Evolutionary conservation across 2,113 vertebrate species (phyloP).

Genomic region (Hippocampus comes): DNA sequence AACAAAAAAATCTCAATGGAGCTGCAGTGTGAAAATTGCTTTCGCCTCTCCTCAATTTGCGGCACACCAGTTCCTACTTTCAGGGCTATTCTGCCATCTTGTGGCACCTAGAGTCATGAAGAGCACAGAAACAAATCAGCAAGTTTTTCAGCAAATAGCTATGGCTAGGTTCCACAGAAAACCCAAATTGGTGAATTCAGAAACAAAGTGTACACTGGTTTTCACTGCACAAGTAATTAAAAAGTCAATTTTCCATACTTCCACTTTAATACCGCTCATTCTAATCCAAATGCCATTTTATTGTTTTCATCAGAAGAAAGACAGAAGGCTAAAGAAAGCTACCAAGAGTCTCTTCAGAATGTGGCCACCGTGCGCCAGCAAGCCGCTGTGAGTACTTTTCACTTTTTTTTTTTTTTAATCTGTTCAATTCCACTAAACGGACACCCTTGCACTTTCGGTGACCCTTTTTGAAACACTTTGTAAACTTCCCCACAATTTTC

Average conservation of each 20-base stretch:
- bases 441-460: constrained; percentile 16
- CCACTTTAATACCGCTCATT: not conserved
- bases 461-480: constrained; percentile 21
- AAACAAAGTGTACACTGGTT: not conserved
- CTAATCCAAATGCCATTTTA: constrained; percentile 5
- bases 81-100: no score
- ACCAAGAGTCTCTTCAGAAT: constrained; percentile 62
- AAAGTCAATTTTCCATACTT: not conserved
- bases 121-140: no score
- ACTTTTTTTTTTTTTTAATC: constrained; percentile 9
- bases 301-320: constrained; percentile 58
- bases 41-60: no score
- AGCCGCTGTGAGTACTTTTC: constrained; percentile 72
- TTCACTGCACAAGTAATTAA: not conserved
- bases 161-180: not conserved
- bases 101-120: no score
- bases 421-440: constrained; percentile 6
- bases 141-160: no score
- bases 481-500: constrained; percentile 26
- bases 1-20: no score
- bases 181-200: not conserved
- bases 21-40: no score
- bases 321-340: constrained; percentile 70
- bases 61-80: no score
- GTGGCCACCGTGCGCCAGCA: constrained; percentile 82